These are phyloP conservation scores for Sinodicranocentrus sp. DNA, from an alignment of 2,888 invertebrate species.

Conservation along the genomic window DNA sequence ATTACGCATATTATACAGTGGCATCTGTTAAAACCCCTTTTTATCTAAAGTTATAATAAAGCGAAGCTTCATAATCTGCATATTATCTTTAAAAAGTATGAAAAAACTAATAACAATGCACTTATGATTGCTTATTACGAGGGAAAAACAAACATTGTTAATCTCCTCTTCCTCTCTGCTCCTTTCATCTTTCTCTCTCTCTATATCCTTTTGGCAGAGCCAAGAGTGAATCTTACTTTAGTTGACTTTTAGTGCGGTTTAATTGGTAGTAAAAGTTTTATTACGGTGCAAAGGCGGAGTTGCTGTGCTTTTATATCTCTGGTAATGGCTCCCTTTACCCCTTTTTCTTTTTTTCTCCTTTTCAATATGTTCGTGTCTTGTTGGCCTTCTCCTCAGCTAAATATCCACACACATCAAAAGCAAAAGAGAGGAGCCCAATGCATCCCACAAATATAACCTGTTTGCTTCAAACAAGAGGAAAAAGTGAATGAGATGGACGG, in stretches of 20 bases:
- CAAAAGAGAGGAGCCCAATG: too few relatives aligned
- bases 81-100: background rate
- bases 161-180: background rate
- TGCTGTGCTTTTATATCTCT: constrained; percentile 53
- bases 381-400: background rate
- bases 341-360: constrained; percentile 32
- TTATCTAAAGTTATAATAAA: too few relatives aligned
- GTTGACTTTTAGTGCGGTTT: constrained; percentile 64
- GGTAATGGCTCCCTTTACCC: constrained; percentile 60
- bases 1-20: too few relatives aligned
- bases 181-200: background rate
- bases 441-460: constrained; percentile 43
- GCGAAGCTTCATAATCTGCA: too few relatives aligned
- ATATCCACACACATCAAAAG: background rate
- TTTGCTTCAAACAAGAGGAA: constrained; percentile 29
- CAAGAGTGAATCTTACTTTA: constrained; percentile 61
- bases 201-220: constrained; percentile 50
- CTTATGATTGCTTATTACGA: too few relatives aligned
- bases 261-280: constrained; percentile 66
- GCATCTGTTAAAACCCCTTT: too few relatives aligned
- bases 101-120: background rate
- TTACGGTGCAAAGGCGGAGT: constrained; percentile 63
- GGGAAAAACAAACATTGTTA: background rate
- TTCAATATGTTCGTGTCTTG: constrained; percentile 26
- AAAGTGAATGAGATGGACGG: constrained; percentile 36